Evolutionary conservation across 2,888 invertebrate species (phyloP).

Genomic region (Tineola bisselliella): DNA sequence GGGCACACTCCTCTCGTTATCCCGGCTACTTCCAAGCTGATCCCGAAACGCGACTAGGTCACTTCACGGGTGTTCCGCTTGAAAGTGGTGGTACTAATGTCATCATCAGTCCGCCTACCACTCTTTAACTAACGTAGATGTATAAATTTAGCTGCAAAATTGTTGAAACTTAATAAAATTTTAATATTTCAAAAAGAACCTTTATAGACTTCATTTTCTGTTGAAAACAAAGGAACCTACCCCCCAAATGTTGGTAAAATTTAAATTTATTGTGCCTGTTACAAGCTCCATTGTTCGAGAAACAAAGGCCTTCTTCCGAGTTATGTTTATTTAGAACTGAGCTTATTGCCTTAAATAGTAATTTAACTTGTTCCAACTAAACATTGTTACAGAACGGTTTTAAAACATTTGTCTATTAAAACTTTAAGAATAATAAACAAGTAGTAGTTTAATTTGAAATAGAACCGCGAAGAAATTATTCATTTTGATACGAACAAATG

Average conservation of each 20-base stretch:
- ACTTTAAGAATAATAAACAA: not conserved
- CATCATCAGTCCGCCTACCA: too few relatives aligned
- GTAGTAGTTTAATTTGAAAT: not conserved
- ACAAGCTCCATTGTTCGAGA: conserved; percentile 28
- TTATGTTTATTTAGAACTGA: conserved; percentile 5
- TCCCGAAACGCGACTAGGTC: too few relatives aligned
- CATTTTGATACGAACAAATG: not conserved
- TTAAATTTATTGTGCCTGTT: conserved; percentile 32
- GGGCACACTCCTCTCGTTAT: too few relatives aligned
- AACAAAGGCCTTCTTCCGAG: not conserved
- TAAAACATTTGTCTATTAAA: not conserved
- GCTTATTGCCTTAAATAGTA: not conserved
- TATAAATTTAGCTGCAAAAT: too few relatives aligned
- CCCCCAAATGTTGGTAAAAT: conserved; percentile 16
- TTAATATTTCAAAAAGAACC: not conserved
- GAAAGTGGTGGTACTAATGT: too few relatives aligned
- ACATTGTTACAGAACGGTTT: not conserved
- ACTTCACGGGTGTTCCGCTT: too few relatives aligned
- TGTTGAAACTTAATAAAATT: not conserved
- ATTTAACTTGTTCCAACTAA: not conserved
- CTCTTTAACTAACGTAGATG: too few relatives aligned
- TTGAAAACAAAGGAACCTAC: conserved; percentile 4
- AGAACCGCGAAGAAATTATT: not conserved
- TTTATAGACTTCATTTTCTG: not conserved
- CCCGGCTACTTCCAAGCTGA: too few relatives aligned